Evolutionary conservation across 2,888 invertebrate genomes (phyloP).

Genomic region (Campoletis raptor): DNA sequence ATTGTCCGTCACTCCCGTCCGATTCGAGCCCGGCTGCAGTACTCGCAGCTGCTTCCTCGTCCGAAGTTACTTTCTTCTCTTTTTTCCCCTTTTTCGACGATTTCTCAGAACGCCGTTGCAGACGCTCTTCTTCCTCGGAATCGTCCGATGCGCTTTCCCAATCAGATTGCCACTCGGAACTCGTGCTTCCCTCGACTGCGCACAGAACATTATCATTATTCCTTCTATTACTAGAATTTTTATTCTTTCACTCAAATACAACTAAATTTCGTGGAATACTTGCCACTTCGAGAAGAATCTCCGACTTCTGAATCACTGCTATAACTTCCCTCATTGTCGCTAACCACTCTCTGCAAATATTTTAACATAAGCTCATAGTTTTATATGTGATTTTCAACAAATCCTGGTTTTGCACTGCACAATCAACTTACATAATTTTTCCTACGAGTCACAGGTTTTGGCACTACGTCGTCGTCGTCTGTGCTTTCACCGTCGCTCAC

Average conservation of each 20-base stretch:
- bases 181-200: slow-evolving; percentile 73
- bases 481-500: slow-evolving; percentile 85
- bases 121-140: slow-evolving; percentile 56
- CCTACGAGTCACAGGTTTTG: slow-evolving; percentile 75
- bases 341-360: slow-evolving; percentile 74
- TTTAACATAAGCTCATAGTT: background rate
- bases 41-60: slow-evolving; percentile 23
- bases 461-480: slow-evolving; percentile 78
- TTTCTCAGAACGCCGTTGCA: slow-evolving; percentile 58
- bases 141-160: slow-evolving; percentile 80
- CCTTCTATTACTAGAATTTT: background rate
- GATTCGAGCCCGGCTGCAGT: slow-evolving; percentile 83
- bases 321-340: slow-evolving; percentile 75
- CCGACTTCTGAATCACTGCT: slow-evolving; percentile 67
- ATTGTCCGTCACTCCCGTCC: slow-evolving; percentile 89
- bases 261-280: background rate
- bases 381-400: background rate
- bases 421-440: slow-evolving; percentile 77
- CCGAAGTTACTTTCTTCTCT: slow-evolving; percentile 47
- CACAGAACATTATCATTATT: background rate
- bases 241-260: background rate
- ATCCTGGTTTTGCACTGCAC: background rate
- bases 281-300: slow-evolving; percentile 50
- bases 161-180: slow-evolving; percentile 82
- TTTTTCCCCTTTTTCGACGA: slow-evolving; percentile 55